phyloP scores from a whole-genome alignment of 2,797 vertebrate genomes.

The Chiroxiphia lanceolata region DNA sequence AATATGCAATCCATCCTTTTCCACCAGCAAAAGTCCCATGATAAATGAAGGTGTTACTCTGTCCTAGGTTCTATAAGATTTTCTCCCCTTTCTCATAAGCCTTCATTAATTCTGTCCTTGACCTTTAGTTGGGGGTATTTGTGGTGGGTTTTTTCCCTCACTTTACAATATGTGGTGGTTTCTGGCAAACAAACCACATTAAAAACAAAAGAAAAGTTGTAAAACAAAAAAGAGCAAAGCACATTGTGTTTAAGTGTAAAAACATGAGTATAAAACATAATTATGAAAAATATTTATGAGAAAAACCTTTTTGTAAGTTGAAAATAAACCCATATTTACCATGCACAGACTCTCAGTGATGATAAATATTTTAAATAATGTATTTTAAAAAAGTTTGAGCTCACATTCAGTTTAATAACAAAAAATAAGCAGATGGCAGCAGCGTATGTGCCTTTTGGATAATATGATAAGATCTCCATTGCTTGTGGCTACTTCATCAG shows the following conservation, averaged over 20 bases:
- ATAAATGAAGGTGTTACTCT: background rate
- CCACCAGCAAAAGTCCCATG: background rate
- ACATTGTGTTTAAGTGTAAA: background rate
- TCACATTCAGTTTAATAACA: constrained; percentile 3
- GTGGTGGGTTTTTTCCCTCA: accelerated
- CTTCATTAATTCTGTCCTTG: background rate
- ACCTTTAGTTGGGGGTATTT: background rate
- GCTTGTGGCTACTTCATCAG: constrained; percentile 41
- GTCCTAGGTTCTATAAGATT: background rate
- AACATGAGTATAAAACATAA: background rate
- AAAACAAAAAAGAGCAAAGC: background rate
- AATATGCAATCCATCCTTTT: background rate
- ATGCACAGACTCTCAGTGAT: background rate
- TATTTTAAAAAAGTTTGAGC: background rate
- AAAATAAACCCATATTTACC: background rate
- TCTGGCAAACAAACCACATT: background rate
- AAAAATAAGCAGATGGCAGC: constrained; percentile 56
- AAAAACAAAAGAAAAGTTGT: background rate
- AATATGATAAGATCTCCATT: constrained; percentile 21
- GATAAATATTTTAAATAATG: constrained; percentile 23
- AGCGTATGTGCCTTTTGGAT: constrained; percentile 42
- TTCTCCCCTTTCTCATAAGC: background rate
- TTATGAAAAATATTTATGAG: background rate
- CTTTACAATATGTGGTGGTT: background rate
- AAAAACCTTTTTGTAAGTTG: background rate